These are phyloP conservation scores for Mus caroli DNA, from an alignment of 2,797 vertebrate species.

Conservation along the genomic window DNA sequence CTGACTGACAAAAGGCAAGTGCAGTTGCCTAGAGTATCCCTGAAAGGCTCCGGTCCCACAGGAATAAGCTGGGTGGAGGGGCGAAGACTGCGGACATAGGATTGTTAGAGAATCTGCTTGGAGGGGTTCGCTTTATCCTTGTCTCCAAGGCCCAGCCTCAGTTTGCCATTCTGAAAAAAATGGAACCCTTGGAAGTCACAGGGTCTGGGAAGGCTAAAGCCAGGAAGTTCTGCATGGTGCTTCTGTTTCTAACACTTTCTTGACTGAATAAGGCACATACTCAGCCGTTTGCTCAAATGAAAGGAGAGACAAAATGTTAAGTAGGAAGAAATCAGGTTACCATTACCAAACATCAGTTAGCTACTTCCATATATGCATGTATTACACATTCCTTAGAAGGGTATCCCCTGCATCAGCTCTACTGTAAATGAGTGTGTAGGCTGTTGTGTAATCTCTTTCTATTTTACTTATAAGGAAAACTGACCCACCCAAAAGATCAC, in stretches of 20 bases:
- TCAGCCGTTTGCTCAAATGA: neutral
- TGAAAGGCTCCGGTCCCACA: neutral
- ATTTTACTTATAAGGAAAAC: neutral
- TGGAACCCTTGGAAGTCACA: neutral
- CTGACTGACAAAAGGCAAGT: neutral
- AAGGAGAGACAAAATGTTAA: neutral
- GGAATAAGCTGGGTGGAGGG: neutral
- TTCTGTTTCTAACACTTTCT: conserved; percentile 30
- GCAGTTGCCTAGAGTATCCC: neutral
- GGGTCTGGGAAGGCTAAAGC: neutral
- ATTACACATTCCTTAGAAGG: neutral
- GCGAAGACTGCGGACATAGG: neutral
- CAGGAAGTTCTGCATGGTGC: neutral
- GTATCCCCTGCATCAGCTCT: neutral
- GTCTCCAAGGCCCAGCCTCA: neutral
- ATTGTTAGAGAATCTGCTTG: neutral
- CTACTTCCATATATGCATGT: neutral
- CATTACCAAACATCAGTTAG: neutral
- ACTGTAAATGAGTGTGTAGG: neutral
- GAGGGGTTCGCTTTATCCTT: neutral
- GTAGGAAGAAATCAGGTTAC: neutral
- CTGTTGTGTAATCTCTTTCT: neutral
- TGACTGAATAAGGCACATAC: neutral
- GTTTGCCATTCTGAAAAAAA: neutral
- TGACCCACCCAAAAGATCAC: neutral